phyloP scores from a whole-genome alignment of 2,888 invertebrate species.

The Oligia fasciuncula region DNA sequence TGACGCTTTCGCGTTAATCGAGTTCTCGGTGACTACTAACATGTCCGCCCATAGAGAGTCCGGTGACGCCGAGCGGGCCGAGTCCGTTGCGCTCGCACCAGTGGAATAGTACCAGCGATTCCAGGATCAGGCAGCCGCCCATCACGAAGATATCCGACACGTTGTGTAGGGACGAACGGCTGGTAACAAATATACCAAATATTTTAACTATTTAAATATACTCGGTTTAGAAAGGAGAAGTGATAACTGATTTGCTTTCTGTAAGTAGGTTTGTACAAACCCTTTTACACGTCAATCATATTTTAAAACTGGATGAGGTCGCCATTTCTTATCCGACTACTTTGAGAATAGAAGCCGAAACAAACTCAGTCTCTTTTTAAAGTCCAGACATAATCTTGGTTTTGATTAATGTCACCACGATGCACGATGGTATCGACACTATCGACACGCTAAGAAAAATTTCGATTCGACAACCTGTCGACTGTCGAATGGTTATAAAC shows the following conservation, averaged over 20 bases:
- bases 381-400: no score
- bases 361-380: no score
- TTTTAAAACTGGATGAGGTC: background rate
- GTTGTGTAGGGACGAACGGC: conserved; percentile 97
- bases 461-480: no score
- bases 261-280: background rate
- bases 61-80: conserved; percentile 98
- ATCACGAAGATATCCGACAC: conserved; percentile 99
- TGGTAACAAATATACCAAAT: conserved; percentile 72
- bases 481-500: no score
- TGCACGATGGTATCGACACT: no score
- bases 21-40: conserved; percentile 89
- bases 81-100: conserved; percentile 98
- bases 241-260: background rate
- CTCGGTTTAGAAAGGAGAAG: background rate
- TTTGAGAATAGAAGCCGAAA: no score
- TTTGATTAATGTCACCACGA: no score
- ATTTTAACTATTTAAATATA: background rate
- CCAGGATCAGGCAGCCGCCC: conserved; percentile 98
- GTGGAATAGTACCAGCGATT: conserved; percentile 96
- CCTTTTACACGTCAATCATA: background rate
- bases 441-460: no score
- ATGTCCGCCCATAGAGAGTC: conserved; percentile 99
- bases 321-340: no score
- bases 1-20: no score